Evolutionary conservation across 2,113 vertebrate species (phyloP), one percentile per base, ranked within the genome.

Genomic region (Hemiscyllium ocellatum): DNA sequence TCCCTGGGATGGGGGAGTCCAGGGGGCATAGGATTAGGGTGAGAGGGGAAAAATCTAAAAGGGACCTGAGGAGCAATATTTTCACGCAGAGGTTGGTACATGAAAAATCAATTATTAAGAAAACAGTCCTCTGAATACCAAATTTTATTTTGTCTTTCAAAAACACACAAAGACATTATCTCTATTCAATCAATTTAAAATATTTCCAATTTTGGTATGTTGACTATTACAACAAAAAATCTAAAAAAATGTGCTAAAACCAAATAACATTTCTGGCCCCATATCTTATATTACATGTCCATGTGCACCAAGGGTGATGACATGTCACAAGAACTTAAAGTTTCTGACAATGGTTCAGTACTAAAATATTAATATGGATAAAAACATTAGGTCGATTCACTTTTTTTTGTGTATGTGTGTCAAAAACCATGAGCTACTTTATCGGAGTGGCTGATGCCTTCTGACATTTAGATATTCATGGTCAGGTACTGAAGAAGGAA

Each of bases 351-450:
- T 1, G 61, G 68, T 72, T 95, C 12, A 50, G 93, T 72, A 47
- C 68, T 95, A 72, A 95, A 95, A 95, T 95, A 95, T 72, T 95
- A 95, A 95, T 72, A 52, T 72, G 26, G n/a, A 95, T 72, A 95
- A 95, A 95, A 95, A 95, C 68, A 72, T 72, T 47, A 95, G 94
- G 47, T 33, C 72, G 94, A 26, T 95, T 52, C 69, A 95, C 68
- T 95, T 33, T 95, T 72, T 76, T 47, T 76, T 95, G 68, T 95
- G 68, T 76, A 72, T 20, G 29, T 70, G 69, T 95, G 69, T 52
- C 94, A 95, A 95, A 61, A 95, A 29, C 33, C 42, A 95, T 95
- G 33, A 29, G 69, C 7, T n/a, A 72, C 47, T 76, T 47, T 42
- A 24, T 15, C 50, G 26, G 24, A 95, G 24, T 33, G 33, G 94